phyloP scores from a whole-genome alignment of 2,113 vertebrate genomes.

The Felis chaus region DNA sequence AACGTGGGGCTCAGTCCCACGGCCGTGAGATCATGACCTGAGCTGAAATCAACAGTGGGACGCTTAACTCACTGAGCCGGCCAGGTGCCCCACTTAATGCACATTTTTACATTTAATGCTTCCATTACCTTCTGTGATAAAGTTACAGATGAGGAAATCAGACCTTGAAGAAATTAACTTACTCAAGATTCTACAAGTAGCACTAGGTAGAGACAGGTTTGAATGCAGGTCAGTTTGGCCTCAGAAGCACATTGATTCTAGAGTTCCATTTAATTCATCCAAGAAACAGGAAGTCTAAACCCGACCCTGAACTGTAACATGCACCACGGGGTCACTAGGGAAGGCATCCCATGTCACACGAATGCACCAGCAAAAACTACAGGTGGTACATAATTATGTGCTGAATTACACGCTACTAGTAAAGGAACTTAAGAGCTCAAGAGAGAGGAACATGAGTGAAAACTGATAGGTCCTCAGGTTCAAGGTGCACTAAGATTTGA shows the following conservation, averaged over 20 bases:
- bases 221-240: neutral
- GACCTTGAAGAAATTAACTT: neutral
- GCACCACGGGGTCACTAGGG: neutral
- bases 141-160: neutral
- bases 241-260: neutral
- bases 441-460: neutral
- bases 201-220: neutral
- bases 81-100: neutral
- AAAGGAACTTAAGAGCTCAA: neutral
- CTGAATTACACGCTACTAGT: neutral
- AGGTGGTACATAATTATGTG: neutral
- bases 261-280: neutral
- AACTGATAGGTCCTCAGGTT: neutral
- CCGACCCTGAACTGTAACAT: neutral
- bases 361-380: neutral
- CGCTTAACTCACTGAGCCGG: neutral
- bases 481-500: constrained; percentile 2
- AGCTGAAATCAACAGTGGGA: neutral
- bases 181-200: neutral
- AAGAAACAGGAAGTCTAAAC: neutral
- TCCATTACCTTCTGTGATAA: neutral
- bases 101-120: neutral
- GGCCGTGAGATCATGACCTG: neutral
- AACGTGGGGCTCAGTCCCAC: neutral
- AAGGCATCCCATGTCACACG: neutral